Conservation (phyloP, 2,113 vertebrate species). For the Orycteropus afer region DNA sequence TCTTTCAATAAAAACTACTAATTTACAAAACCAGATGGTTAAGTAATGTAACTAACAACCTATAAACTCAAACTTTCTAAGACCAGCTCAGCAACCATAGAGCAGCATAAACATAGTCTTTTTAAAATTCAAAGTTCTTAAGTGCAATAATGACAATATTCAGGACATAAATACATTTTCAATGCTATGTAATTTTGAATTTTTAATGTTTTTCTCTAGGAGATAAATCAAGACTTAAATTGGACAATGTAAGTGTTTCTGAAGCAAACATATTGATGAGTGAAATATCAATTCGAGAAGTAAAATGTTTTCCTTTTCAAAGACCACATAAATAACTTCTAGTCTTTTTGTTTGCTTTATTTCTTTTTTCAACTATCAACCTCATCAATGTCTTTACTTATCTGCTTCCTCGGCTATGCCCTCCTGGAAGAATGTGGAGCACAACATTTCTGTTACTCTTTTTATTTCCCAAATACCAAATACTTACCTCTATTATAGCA, state of each 20-base stretch:
- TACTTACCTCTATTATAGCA: neutral
- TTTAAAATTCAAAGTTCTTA: neutral
- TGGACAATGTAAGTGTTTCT: neutral
- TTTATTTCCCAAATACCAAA: neutral
- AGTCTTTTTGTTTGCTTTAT: neutral
- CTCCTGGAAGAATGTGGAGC: neutral
- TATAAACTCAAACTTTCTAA: slow-evolving; percentile 36
- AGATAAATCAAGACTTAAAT: slow-evolving; percentile 1
- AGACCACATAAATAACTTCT: neutral
- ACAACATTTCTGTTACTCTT: neutral
- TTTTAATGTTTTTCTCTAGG: neutral
- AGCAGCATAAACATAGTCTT: neutral
- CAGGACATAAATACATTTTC: slow-evolving; percentile 21
- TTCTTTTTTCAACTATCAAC: neutral
- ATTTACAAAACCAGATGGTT: slow-evolving; percentile 31
- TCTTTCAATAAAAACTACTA: slow-evolving; percentile 35
- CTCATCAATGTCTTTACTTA: neutral
- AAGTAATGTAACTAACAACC: slow-evolving; percentile 14
- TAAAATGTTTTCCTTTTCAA: slow-evolving; percentile 8
- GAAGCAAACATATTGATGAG: neutral
- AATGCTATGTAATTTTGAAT: neutral
- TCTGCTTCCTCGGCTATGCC: neutral
- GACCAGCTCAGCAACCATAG: neutral
- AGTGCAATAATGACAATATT: neutral
- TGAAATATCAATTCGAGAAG: neutral